Base-by-base conservation (phyloP, 2,113 vertebrate genomes). In the Corvus hawaiiensis region DNA sequence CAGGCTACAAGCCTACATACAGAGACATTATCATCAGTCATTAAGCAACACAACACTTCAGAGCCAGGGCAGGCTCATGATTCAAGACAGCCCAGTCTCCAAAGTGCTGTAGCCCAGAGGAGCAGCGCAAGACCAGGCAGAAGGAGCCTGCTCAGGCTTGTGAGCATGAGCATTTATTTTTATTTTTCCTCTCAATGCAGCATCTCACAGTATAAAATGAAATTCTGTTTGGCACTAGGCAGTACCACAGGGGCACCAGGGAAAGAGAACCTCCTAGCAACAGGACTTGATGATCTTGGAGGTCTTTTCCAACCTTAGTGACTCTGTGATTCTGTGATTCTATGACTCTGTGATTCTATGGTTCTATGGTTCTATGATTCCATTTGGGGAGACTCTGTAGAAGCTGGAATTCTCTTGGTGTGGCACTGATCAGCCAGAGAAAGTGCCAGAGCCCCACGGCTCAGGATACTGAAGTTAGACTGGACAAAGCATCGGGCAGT, bases 1-100 rank as follows among this genome's bases (percentile, higher is more conserved):
- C 79, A 88, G 72, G 46, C 87, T 94, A 87, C 54, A 76, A 85
- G 75, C 84, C 85, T 94, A 55, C 72, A 46, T 80, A 81, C 14
- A 1, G 83, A 93, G 72, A 78, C 84, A 84, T 93, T 92, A 93
- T 89, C 90, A 95, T 95, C 94, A 90, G 88, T 95, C 90, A 89
- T 95, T 94, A 94, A 80, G n/a, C 61, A 78, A 68, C 58, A 93
- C 37, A 64, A 90, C 72, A 64, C 24, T 81, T 90, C 76, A 92
- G 86, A 90, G 83, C 64, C 46, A 56, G 83, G 76, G 61, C 54
- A 95, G 88, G 59, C 85, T 86, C 64, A 58, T 84, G 95, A 82
- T 54, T 94, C 76, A 91, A 89, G 89, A 32, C 64, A 87, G 88
- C 44, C 64, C 1, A 1, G 66, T 67, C 76, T 92, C 72, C 39